Conservation (phyloP, 2,888 invertebrate genomes). For the Habroteleia sp. region DNA sequence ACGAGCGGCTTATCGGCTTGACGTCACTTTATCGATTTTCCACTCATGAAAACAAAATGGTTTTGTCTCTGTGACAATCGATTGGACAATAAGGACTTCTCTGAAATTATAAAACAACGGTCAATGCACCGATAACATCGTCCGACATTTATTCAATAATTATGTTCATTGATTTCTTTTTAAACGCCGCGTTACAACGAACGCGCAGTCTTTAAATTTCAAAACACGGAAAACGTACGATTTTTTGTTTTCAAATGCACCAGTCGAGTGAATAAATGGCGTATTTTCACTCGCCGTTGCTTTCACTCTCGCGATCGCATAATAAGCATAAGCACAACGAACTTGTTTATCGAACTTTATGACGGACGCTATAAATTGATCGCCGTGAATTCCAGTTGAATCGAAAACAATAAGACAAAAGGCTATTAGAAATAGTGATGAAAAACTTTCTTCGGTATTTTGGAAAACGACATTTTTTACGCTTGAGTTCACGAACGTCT, state of each 20-base stretch:
- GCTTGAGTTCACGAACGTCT: too few relatives aligned
- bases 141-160: too few relatives aligned
- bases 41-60: conserved; percentile 49
- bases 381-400: conserved; percentile 4
- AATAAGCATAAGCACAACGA: conserved; percentile 39
- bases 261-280: conserved; percentile 25
- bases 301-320: conserved; percentile 53
- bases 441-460: background rate
- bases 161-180: too few relatives aligned
- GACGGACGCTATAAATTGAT: conserved; percentile 8
- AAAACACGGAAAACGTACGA: too few relatives aligned
- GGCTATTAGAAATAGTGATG: background rate
- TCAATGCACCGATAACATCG: background rate
- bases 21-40: conserved; percentile 63
- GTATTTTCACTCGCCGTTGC: conserved; percentile 43
- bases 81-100: conserved; percentile 34
- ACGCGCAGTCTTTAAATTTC: too few relatives aligned
- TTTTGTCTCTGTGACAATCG: conserved; percentile 34
- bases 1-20: conserved; percentile 58
- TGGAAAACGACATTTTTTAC: background rate
- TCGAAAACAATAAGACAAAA: conserved; percentile 2
- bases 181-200: too few relatives aligned
- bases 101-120: conserved; percentile 11
- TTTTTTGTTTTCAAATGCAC: conserved; percentile 4
- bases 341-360: conserved; percentile 36